phyloP scores from a whole-genome alignment of 2,113 vertebrate genomes.

The Nyctereutes procyonoides region DNA sequence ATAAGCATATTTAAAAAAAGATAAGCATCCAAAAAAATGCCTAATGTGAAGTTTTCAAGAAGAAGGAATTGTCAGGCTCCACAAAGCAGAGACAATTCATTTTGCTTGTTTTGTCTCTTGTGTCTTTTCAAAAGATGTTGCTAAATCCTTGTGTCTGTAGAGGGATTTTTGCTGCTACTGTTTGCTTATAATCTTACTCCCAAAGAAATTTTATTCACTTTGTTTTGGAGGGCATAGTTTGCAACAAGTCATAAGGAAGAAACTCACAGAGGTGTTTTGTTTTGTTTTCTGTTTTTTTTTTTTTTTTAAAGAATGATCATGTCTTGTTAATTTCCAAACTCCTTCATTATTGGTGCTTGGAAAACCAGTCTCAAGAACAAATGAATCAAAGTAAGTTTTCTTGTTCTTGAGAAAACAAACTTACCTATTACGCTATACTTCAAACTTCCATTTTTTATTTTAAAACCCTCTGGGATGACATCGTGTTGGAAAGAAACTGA shows the following conservation, averaged over 20 bases:
- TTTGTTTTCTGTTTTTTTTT: neutral
- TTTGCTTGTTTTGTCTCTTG: constrained; percentile 35
- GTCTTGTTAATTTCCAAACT: constrained; percentile 26
- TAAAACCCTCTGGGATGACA: neutral
- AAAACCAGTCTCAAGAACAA: constrained; percentile 19
- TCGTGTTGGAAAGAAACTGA: neutral
- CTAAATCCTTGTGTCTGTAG: constrained; percentile 36
- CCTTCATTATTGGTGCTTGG: constrained; percentile 18
- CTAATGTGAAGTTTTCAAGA: neutral
- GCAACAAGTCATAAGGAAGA: neutral
- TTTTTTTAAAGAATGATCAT: neutral
- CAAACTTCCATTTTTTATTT: neutral
- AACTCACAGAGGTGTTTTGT: neutral
- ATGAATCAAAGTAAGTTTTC: constrained; percentile 36
- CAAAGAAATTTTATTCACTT: neutral
- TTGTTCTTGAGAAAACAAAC: constrained; percentile 38
- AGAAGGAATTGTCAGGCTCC: neutral
- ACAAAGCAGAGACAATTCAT: neutral
- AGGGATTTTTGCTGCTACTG: neutral
- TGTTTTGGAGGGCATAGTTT: neutral
- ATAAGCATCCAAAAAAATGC: neutral
- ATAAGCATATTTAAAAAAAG: neutral
- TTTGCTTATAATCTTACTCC: neutral
- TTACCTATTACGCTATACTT: neutral
- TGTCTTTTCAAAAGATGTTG: neutral